Evolutionary conservation across 2,113 vertebrate species (phyloP).

Genomic region (Caracal caracal): DNA sequence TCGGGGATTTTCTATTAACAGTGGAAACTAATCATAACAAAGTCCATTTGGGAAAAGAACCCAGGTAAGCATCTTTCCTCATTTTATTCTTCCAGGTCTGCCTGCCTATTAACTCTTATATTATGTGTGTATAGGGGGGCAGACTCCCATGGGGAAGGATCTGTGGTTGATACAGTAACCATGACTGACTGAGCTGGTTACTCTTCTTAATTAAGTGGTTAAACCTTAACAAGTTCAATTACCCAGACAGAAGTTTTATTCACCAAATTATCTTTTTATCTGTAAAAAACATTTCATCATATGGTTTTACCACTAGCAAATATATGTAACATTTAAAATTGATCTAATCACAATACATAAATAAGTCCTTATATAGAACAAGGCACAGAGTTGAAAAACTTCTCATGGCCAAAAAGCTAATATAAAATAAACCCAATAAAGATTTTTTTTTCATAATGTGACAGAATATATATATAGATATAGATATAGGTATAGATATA

Average conservation of each 20-base stretch:
- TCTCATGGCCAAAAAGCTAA: neutral
- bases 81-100: neutral
- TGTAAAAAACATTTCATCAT: neutral
- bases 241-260: neutral
- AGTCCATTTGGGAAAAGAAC: neutral
- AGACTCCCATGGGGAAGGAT: neutral
- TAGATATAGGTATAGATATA: neutral
- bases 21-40: neutral
- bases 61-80: neutral
- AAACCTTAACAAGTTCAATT: neutral
- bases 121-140: neutral
- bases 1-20: neutral
- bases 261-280: neutral
- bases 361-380: neutral
- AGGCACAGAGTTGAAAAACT: neutral
- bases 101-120: neutral
- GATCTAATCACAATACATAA: neutral
- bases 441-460: neutral
- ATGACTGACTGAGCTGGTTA: neutral
- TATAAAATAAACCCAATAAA: neutral
- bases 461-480: neutral
- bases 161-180: neutral
- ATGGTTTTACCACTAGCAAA: neutral
- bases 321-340: neutral
- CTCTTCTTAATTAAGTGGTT: neutral